Evolutionary conservation across 2,797 vertebrate species (phyloP).

Genomic region (Gymnoscopelus microlampas): DNA sequence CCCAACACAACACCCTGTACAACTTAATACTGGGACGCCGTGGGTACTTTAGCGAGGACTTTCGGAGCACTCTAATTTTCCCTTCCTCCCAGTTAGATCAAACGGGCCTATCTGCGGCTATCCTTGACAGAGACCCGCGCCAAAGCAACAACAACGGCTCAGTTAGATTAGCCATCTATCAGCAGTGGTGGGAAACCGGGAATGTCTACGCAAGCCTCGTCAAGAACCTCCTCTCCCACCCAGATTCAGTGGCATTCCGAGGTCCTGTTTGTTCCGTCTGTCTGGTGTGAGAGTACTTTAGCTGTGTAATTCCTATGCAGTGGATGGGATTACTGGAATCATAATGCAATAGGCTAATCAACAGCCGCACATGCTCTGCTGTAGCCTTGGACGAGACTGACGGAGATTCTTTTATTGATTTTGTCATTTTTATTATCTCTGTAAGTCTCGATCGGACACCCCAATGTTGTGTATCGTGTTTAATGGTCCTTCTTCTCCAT

Average conservation of each 20-base stretch:
- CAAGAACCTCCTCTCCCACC: constrained; percentile 58
- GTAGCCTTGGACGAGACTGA: too few species aligned
- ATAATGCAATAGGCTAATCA: too few species aligned
- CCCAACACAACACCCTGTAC: constrained; percentile 15
- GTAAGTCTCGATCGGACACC: too few species aligned
- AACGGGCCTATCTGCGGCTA: constrained; percentile 57
- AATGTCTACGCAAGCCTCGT: constrained; percentile 48
- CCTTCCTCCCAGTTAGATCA: constrained; percentile 63
- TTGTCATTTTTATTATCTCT: too few species aligned
- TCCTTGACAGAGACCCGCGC: constrained; percentile 68
- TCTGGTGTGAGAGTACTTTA: neutral
- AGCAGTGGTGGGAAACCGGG: constrained; percentile 65
- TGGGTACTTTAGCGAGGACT: constrained; percentile 51
- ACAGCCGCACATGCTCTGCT: too few species aligned
- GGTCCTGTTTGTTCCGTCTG: constrained; percentile 61
- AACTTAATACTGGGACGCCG: constrained; percentile 48
- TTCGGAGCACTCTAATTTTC: constrained; percentile 64
- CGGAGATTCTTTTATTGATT: too few species aligned
- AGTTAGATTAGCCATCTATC: constrained; percentile 65
- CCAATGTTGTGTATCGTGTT: too few species aligned
- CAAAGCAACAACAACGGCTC: constrained; percentile 67
- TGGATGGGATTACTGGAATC: too few species aligned
- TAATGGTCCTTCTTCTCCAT: too few species aligned
- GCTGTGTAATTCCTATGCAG: too few species aligned
- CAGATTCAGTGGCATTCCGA: constrained; percentile 56